A percentile compares a stretch with the other conserved stretches of the same genome.
Evolutionary conservation across 2,113 vertebrate species (phyloP).

Genomic region (Prunella himalayana): DNA sequence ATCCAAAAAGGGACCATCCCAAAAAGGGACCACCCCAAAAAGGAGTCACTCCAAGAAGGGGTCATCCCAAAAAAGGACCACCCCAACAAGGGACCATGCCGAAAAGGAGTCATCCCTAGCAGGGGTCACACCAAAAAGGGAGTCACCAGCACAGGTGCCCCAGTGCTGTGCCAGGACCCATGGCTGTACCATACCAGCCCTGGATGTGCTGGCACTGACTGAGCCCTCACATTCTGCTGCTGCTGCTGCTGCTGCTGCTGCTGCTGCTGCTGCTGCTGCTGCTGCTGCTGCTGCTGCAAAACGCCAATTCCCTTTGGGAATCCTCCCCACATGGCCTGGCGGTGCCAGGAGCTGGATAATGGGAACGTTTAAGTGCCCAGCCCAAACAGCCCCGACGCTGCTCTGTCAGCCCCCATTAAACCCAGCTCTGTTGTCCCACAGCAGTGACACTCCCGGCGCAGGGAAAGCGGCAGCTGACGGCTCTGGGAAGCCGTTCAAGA

Average conservation of each 20-base stretch:
- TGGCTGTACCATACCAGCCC: accelerated
- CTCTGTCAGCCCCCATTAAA: constrained; percentile 46
- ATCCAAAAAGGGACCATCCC: neutral
- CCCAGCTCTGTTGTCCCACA: neutral
- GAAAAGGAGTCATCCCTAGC: too few relatives aligned
- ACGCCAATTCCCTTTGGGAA: neutral
- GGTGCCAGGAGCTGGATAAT: constrained; percentile 23
- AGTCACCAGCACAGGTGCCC: too few relatives aligned
- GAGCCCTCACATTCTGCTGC: neutral
- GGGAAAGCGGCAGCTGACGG: neutral
- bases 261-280: neutral
- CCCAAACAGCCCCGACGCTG: neutral
- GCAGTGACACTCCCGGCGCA: neutral
- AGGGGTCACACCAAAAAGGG: neutral
- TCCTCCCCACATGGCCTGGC: neutral
- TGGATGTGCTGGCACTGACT: accelerated
- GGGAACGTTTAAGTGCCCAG: constrained; percentile 33
- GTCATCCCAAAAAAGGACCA: neutral
- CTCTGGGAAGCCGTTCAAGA: constrained; percentile 34
- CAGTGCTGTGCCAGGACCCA: accelerated
- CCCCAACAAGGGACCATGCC: too few relatives aligned
- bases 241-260: neutral
- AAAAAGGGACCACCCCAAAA: neutral
- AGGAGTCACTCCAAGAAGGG: neutral
- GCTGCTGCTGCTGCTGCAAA: neutral